These are phyloP conservation scores for Aphis craccivora DNA, from an alignment of 1,140 invertebrate genomes.

Conservation along the genomic window DNA sequence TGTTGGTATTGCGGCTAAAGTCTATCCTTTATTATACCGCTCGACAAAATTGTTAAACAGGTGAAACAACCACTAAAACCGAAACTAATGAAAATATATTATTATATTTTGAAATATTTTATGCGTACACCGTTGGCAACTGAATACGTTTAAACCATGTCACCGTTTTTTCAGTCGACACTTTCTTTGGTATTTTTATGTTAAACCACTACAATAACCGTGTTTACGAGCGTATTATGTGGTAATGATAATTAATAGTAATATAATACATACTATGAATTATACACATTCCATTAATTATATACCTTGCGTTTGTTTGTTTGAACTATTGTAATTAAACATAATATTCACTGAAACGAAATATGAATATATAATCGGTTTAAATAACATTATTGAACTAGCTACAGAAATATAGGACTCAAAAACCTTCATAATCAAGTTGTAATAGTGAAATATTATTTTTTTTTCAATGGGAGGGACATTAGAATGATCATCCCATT, in stretches of 20 bases:
- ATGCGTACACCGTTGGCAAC: not conserved
- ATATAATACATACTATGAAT: not conserved
- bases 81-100: conserved; percentile 49
- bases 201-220: not conserved
- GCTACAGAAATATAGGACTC: not conserved
- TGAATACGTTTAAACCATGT: not conserved
- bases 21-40: not conserved
- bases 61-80: not conserved
- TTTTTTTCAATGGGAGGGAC: not conserved
- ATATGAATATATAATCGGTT: not conserved
- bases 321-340: not conserved
- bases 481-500: not conserved
- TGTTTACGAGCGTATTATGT: not conserved
- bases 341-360: not conserved
- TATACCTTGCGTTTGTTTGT: not conserved
- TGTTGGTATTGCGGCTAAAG: not conserved
- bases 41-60: not conserved
- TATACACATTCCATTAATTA: not conserved
- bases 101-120: not conserved
- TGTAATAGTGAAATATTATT: not conserved
- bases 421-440: not conserved
- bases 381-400: not conserved
- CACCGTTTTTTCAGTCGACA: not conserved
- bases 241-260: not conserved
- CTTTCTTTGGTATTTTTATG: not conserved